These are phyloP conservation scores for Ptilodon capucinus DNA, from an alignment of 2,888 invertebrate species.

Conservation along the genomic window DNA sequence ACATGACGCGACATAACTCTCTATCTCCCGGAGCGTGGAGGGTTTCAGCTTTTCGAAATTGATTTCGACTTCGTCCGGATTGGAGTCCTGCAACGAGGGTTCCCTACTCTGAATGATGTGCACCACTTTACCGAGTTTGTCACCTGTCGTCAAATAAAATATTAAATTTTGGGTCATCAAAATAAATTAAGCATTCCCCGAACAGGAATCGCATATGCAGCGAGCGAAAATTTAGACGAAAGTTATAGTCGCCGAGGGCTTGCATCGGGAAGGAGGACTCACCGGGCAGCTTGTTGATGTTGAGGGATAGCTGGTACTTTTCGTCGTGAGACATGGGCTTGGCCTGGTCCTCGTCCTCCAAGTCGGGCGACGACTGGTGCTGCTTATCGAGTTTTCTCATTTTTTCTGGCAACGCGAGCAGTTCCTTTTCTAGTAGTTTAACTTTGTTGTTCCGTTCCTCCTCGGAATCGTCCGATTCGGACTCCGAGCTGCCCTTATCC, in stretches of 20 bases:
- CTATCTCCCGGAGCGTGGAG: constrained; percentile 97
- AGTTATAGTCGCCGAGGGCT: neutral
- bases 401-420: constrained; percentile 94
- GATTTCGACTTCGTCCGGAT: constrained; percentile 99
- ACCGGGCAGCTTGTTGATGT: constrained; percentile 99
- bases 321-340: constrained; percentile 99
- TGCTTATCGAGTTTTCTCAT: constrained; percentile 93
- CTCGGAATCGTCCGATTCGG: constrained; percentile 92
- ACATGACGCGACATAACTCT: constrained; percentile 98
- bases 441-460: constrained; percentile 95
- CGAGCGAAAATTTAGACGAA: too few species aligned
- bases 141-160: constrained; percentile 84
- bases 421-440: constrained; percentile 82
- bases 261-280: too few species aligned
- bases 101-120: constrained; percentile 99
- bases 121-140: constrained; percentile 98
- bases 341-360: constrained; percentile 98
- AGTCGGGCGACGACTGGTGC: constrained; percentile 86
- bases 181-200: too few species aligned
- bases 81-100: constrained; percentile 98
- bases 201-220: too few species aligned
- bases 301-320: constrained; percentile 98
- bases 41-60: constrained; percentile 99
- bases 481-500: constrained; percentile 86
- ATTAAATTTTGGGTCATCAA: too few species aligned